Conservation (phyloP, 2,888 invertebrate genomes). For the Heliconius ismenius region DNA sequence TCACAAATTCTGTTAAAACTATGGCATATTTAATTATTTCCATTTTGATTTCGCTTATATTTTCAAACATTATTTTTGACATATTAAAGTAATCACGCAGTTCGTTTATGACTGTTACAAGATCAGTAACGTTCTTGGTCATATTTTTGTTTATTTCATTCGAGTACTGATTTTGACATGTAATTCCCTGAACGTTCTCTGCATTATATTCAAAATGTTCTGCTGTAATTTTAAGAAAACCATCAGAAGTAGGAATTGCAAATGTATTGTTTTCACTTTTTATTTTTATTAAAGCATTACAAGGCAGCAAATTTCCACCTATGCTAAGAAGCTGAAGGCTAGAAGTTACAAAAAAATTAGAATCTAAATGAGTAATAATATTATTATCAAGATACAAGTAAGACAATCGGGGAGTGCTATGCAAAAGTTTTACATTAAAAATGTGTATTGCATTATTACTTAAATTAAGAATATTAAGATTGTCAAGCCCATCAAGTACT, state of each 20-base stretch:
- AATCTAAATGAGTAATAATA: constrained; percentile 34
- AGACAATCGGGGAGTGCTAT: constrained; percentile 31
- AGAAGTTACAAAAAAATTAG: constrained; percentile 24
- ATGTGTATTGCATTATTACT: constrained; percentile 38
- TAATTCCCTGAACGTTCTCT: constrained; percentile 42
- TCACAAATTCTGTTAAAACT: constrained; percentile 8
- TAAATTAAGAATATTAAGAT: constrained; percentile 40
- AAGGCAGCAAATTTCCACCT: constrained; percentile 40
- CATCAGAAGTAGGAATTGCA: neutral
- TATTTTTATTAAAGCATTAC: constrained; percentile 35
- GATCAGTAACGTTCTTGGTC: constrained; percentile 20
- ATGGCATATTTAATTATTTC: constrained; percentile 13
- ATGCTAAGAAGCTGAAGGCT: constrained; percentile 35
- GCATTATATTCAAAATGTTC: constrained; percentile 33
- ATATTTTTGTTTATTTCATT: constrained; percentile 20
- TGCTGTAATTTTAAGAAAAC: constrained; percentile 31
- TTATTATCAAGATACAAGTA: constrained; percentile 39
- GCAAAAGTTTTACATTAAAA: constrained; percentile 35
- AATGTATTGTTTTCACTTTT: constrained; percentile 16
- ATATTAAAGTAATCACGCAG: constrained; percentile 24
- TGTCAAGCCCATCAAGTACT: constrained; percentile 33
- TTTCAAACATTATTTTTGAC: constrained; percentile 14
- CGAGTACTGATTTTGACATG: constrained; percentile 27
- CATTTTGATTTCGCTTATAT: constrained; percentile 13
- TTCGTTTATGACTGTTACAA: constrained; percentile 15